Evolutionary conservation across 2,113 vertebrate genomes (phyloP), one percentile per base, ranked within the genome.

Genomic region (Platichthys flesus): DNA sequence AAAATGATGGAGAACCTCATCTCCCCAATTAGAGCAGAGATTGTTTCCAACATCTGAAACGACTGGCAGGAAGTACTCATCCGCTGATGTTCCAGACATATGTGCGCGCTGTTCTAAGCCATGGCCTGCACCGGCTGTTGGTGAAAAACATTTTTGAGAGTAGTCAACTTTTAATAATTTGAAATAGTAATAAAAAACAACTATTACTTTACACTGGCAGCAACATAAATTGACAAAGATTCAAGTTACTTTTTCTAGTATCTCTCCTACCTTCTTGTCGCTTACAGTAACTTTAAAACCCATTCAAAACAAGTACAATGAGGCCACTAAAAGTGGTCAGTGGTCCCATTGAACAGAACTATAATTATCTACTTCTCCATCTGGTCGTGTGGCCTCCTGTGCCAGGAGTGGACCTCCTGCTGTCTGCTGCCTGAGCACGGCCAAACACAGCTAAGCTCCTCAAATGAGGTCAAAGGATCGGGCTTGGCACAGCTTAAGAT

Each of bases 341-440:
- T 56, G 21, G 69, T 82, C 74, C 81, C 62, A 83, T 69, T 79
- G 67, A 88, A 80, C 67, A 67, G 54, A 85, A 72, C 80, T 86
- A 86, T 85, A 90, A 91, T 91, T 85, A 89, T 79, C 84, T 68
- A 51, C 71, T 74, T 77, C 63, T 85, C 85, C 89, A 91, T 85
- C 90, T 93, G 92, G 76, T 84, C 72, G 0, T 58, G 45, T 59
- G 76, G 71, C 68, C 78, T 79, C 62, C 68, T 15, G 66, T 86
- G 82, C 82, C 88, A 84, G 86, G 65, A 88, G 72, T 59, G 78
- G 83, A 79, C 67, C 64, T 78, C 85, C 84, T 84, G 77, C 82
- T 86, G 83, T 79, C 71, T 28, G 54, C 63, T 0, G 67, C 24
- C 76, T 68, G 75, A 59, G 64, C 56, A 0, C 15, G 9, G 84